These are phyloP conservation scores for Tetramorium parvispinum DNA, from an alignment of 1,140 invertebrate genomes.

Conservation along the genomic window DNA sequence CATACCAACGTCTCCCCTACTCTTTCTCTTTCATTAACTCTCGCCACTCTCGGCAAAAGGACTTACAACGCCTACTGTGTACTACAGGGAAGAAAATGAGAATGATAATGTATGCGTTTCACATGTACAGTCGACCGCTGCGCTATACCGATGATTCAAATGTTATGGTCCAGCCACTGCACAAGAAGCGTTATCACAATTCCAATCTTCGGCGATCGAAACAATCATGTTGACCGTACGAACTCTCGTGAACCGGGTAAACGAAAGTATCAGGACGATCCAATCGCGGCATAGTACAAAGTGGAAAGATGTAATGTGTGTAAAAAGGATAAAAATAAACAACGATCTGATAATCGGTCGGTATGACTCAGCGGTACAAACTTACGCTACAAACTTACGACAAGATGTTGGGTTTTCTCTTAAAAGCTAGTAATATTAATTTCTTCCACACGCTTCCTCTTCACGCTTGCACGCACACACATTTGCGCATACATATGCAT, in stretches of 20 bases:
- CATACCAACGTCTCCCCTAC: neutral
- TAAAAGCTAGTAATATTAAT: conserved; percentile 76
- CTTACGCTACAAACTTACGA: conserved; percentile 67
- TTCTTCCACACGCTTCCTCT: conserved; percentile 52
- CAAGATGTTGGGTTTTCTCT: conserved; percentile 68
- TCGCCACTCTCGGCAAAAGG: neutral
- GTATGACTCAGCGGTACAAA: conserved; percentile 58
- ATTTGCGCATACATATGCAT: neutral
- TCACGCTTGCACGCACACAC: neutral
- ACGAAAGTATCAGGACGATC: conserved; percentile 2
- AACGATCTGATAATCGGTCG: conserved; percentile 38
- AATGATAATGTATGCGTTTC: conserved; percentile 34
- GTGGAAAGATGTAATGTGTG: neutral
- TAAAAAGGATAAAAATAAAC: conserved; percentile 28
- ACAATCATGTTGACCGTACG: neutral
- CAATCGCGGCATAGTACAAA: neutral
- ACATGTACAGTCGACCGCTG: conserved; percentile 47
- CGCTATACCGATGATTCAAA: conserved; percentile 22
- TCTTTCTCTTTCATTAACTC: neutral
- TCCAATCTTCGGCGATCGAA: conserved; percentile 32
- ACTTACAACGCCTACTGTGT: conserved; percentile 1
- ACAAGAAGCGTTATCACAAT: conserved; percentile 17
- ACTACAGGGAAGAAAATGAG: conserved; percentile 34
- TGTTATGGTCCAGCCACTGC: neutral
- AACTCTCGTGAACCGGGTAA: neutral